A percentile compares a stretch with the other conserved stretches of the same genome.
Evolutionary conservation across 2,888 invertebrate genomes (phyloP).

Genomic region (Lissonota sp.): DNA sequence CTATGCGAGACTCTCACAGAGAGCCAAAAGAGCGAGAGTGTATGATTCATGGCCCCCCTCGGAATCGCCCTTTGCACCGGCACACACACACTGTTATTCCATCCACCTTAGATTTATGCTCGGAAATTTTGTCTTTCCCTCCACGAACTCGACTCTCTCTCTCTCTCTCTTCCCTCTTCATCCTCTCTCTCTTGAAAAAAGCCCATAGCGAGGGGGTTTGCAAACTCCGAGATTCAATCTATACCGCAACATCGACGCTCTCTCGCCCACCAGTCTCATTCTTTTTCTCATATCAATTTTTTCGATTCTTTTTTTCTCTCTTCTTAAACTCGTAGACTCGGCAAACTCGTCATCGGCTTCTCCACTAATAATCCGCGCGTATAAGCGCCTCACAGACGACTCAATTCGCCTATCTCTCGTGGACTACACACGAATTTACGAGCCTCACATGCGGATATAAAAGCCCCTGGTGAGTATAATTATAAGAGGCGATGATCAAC

Average conservation of each 20-base stretch:
- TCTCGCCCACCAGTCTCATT: slow-evolving; percentile 44
- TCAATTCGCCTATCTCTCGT: slow-evolving; percentile 48
- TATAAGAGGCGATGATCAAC: slow-evolving; percentile 11
- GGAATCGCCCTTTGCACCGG: slow-evolving; percentile 64
- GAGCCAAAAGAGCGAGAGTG: slow-evolving; percentile 21
- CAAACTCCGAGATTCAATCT: slow-evolving; percentile 62
- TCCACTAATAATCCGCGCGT: neutral
- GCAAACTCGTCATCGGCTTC: slow-evolving; percentile 56
- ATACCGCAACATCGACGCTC: slow-evolving; percentile 34
- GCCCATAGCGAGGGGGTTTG: slow-evolving; percentile 26
- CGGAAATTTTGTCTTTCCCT: slow-evolving; percentile 65
- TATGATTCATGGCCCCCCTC: slow-evolving; percentile 66
- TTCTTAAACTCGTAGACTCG: neutral
- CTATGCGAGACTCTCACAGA: slow-evolving; percentile 54
- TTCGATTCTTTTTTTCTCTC: slow-evolving; percentile 8
- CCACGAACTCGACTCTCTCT: neutral
- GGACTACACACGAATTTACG: slow-evolving; percentile 47
- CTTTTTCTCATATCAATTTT: neutral
- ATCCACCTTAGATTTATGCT: slow-evolving; percentile 63
- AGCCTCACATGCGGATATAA: neutral
- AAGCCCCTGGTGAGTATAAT: slow-evolving; percentile 8
- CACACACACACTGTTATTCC: slow-evolving; percentile 67
- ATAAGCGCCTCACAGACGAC: slow-evolving; percentile 38
- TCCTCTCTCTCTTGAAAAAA: neutral
- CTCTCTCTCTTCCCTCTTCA: neutral